Base-by-base conservation (phyloP, 2,113 vertebrate genomes). In the Anolis carolinensis region DNA sequence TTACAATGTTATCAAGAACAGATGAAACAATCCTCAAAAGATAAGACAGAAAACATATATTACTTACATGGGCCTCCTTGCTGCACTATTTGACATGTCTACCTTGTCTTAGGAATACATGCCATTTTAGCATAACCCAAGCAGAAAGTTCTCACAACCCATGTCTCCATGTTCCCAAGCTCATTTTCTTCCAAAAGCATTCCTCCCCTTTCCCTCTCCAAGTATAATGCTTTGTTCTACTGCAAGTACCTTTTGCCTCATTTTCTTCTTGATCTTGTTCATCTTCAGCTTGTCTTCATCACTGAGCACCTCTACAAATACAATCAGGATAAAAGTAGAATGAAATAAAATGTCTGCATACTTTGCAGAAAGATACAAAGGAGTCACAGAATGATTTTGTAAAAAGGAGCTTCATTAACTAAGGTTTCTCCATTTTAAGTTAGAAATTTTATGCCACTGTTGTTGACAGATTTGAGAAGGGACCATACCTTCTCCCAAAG, bases 261-360 rank as follows among this genome's bases (percentile, higher is more conserved):
- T 97, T 89, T 99, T 99, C 96, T 98, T 99, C 95, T 98, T 99
- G 93, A 98, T 97, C 92, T 98, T 99, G 90, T 91, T 96, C 72
- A 98, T 95, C 94, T 98, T 99, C 92, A 96, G 92, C 93, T 98
- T 99, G 87, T 98, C 98, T 77, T 98, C 98, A 0, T 98, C 98
- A 0, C 96, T 98, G 27, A 97, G 96, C 74, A 97, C 95, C 94
- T 98, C 98, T 99, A 86, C 1, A 70, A 80, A 81, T 36, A 1
- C 7, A n/a, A 48, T 86, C 21, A 3, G 6, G 13, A 1, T 89
- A 16, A 67, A 23, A 0, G 18, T 23, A 0, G 0, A n/a, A 70
- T 75, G 10, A 85, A 88, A 65, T 14, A 63, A 44, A 9, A 76
- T n/a, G 1, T 75, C 44, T 44, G 39, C 39, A 44, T 44, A 44